Percentiles rank a stretch among this genome's conserved stretches.
Evolutionary conservation across 1,140 invertebrate species (phyloP).

Genomic region (Sycophaga agraensis): DNA sequence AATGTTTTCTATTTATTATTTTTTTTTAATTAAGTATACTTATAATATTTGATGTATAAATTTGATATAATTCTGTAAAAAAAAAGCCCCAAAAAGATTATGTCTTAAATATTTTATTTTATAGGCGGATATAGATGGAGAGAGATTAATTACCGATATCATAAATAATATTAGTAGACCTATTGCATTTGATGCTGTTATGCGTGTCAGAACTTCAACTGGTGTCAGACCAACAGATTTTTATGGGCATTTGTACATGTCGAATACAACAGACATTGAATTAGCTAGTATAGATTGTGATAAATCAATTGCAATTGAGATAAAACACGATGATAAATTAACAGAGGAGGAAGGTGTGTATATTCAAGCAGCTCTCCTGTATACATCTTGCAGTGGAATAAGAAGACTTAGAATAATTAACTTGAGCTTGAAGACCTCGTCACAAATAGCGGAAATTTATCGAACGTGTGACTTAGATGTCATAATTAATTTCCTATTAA

Average conservation of each 20-base stretch:
- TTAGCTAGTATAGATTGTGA: slow-evolving; percentile 85
- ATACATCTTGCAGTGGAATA: slow-evolving; percentile 90
- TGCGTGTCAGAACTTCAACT: slow-evolving; percentile 93
- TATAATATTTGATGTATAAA: too few relatives aligned
- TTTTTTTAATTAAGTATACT: too few relatives aligned
- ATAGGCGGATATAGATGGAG: slow-evolving; percentile 87
- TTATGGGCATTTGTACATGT: slow-evolving; percentile 96
- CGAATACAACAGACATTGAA: slow-evolving; percentile 97
- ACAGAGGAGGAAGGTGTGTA: slow-evolving; percentile 89
- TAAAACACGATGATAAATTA: slow-evolving; percentile 99
- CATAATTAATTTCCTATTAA: slow-evolving; percentile 90
- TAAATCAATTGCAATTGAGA: slow-evolving; percentile 85
- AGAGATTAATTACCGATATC: slow-evolving; percentile 83
- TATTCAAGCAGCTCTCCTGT: slow-evolving; percentile 89
- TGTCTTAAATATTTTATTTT: slow-evolving; percentile 20
- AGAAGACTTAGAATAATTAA: slow-evolving; percentile 90
- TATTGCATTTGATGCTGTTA: slow-evolving; percentile 91
- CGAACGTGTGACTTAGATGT: slow-evolving; percentile 90
- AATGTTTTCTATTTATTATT: too few relatives aligned
- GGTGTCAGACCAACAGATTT: slow-evolving; percentile 96
- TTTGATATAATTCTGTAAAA: too few relatives aligned
- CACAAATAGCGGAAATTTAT: slow-evolving; percentile 91
- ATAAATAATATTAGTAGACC: slow-evolving; percentile 76
- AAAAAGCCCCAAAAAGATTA: too few relatives aligned
- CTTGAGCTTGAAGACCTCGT: slow-evolving; percentile 84